Conservation (phyloP, 64 coral and sea anemone genomes). For the Porites australiensis region DNA sequence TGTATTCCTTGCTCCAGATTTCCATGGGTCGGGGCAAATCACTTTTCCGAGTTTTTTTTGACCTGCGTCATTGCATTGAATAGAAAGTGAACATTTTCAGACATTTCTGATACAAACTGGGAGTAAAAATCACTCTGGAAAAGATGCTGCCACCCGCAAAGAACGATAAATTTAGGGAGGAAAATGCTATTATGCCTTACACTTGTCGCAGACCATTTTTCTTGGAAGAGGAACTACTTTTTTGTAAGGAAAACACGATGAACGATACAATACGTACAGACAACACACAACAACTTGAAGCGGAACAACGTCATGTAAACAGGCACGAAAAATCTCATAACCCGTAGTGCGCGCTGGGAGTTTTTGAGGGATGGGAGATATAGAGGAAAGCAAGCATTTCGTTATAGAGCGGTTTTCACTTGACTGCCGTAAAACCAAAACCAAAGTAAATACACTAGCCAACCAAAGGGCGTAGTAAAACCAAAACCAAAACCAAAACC, state of each 20-base stretch:
- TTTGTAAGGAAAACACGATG: background rate
- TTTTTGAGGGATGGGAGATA: too few species aligned
- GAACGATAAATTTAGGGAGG: background rate
- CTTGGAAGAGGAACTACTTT: background rate
- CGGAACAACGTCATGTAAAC: background rate
- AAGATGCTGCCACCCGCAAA: background rate
- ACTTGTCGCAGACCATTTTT: slow-evolving; percentile 51
- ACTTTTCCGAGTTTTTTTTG: slow-evolving; percentile 97
- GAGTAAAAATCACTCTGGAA: background rate
- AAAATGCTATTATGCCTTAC: background rate
- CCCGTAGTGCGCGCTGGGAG: background rate
- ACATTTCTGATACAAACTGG: background rate
- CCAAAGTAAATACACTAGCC: too few species aligned
- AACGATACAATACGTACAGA: background rate
- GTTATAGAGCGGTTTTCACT: too few species aligned
- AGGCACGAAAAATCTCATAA: background rate
- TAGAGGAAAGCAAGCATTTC: too few species aligned
- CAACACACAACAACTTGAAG: background rate
- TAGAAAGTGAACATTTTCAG: background rate
- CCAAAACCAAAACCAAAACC: too few species aligned
- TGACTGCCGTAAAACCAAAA: too few species aligned
- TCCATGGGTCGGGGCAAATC: slow-evolving; percentile 97
- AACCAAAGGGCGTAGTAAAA: too few species aligned
- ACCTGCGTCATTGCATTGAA: slow-evolving; percentile 45
- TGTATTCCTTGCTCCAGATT: slow-evolving; percentile 93